Conservation (phyloP, 1,140 invertebrate species). For the Hylaeus volcanicus region DNA sequence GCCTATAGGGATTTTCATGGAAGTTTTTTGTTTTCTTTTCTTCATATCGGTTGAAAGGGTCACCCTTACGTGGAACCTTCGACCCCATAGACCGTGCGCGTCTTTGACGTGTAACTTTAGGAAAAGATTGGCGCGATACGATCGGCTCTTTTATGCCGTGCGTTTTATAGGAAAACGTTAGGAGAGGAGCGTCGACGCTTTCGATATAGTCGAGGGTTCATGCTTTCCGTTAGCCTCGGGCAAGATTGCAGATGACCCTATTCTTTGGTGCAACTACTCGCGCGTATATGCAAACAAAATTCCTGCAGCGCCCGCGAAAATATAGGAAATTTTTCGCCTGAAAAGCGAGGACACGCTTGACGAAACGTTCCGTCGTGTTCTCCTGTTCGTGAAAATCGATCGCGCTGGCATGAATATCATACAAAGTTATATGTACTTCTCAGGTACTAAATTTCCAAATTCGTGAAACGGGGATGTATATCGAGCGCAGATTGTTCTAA, state of each 20-base stretch:
- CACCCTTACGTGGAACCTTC: not conserved
- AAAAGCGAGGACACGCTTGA: not conserved
- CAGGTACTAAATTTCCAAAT: too few relatives aligned
- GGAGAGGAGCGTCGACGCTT: not conserved
- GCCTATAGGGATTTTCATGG: not conserved
- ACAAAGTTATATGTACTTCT: too few relatives aligned
- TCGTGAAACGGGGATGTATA: constrained; percentile 13
- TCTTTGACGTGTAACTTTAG: constrained; percentile 33
- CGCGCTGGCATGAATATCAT: not conserved
- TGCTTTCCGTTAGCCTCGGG: constrained; percentile 10
- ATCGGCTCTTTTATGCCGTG: constrained; percentile 32
- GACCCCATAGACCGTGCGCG: not conserved
- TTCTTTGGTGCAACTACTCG: constrained; percentile 19
- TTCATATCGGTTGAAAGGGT: not conserved
- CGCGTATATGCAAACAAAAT: constrained; percentile 25
- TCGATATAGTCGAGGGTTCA: constrained; percentile 20
- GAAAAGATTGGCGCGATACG: constrained; percentile 39
- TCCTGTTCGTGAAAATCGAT: not conserved
- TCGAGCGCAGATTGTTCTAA: constrained; percentile 34
- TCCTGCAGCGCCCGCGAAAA: not conserved
- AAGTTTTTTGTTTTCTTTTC: not conserved
- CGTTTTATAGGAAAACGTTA: constrained; percentile 35
- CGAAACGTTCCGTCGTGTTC: not conserved
- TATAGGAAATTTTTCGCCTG: not conserved
- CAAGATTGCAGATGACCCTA: constrained; percentile 41